phyloP scores from a whole-genome alignment of 2,888 invertebrate species.

The Cylloceria caligata region DNA sequence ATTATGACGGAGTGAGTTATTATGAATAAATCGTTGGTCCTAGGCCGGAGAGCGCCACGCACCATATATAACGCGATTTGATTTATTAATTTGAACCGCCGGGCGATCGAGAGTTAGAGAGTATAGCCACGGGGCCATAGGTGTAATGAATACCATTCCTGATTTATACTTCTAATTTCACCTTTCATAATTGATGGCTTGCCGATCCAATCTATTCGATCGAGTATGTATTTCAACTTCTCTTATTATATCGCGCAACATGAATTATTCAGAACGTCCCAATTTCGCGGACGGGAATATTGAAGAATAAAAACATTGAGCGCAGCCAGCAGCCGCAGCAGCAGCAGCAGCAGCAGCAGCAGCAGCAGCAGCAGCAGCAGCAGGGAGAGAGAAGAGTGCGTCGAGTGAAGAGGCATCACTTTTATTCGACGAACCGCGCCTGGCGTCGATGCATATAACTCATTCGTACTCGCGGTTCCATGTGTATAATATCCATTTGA shows the following conservation, averaged over 20 bases:
- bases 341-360: slow-evolving; percentile 2
- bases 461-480: slow-evolving; percentile 21
- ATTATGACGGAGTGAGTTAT: slow-evolving; percentile 58
- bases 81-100: slow-evolving; percentile 58
- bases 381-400: slow-evolving; percentile 2
- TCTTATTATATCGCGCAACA: slow-evolving; percentile 45
- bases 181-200: slow-evolving; percentile 57
- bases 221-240: slow-evolving; percentile 44
- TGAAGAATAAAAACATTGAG: slow-evolving; percentile 43
- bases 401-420: slow-evolving; percentile 37
- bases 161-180: slow-evolving; percentile 64
- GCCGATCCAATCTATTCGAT: slow-evolving; percentile 52
- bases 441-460: slow-evolving; percentile 32
- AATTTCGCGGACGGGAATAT: slow-evolving; percentile 58
- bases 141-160: slow-evolving; percentile 56
- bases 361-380: no score
- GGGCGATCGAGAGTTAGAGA: slow-evolving; percentile 7
- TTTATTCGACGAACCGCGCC: slow-evolving; percentile 11
- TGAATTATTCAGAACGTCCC: slow-evolving; percentile 61
- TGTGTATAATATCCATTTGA: slow-evolving; percentile 4
- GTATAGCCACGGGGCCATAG: slow-evolving; percentile 9
- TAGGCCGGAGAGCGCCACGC: slow-evolving; percentile 22
- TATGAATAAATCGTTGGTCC: slow-evolving; percentile 32
- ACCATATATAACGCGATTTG: slow-evolving; percentile 48
- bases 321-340: slow-evolving; percentile 2